These are phyloP conservation scores for Xestia sexstrigata DNA, from an alignment of 2,888 invertebrate species.

Conservation along the genomic window DNA sequence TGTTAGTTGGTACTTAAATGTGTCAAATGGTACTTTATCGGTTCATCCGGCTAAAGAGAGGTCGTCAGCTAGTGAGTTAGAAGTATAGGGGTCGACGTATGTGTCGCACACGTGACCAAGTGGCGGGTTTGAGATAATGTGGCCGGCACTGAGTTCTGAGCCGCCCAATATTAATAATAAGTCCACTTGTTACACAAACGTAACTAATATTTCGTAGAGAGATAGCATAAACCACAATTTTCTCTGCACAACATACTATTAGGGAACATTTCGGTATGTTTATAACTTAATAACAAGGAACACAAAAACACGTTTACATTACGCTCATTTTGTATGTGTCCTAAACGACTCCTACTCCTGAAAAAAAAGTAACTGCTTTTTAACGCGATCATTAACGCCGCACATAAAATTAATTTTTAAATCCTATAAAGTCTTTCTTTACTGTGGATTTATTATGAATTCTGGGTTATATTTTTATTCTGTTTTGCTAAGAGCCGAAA, in stretches of 20 bases:
- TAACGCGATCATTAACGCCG: conserved; percentile 31
- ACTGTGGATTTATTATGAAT: conserved; percentile 4
- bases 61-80: conserved; percentile 2
- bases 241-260: not conserved
- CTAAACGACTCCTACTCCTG: conserved; percentile 9
- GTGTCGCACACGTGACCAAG: conserved; percentile 24
- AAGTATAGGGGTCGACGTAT: conserved; percentile 8
- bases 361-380: conserved; percentile 25
- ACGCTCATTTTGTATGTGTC: conserved; percentile 13
- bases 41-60: conserved; percentile 11
- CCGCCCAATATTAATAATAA: conserved; percentile 25
- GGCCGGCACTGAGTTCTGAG: not conserved
- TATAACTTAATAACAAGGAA: conserved; percentile 12
- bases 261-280: not conserved
- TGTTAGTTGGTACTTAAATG: conserved; percentile 16
- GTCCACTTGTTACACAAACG: conserved; percentile 5
- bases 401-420: conserved; percentile 17
- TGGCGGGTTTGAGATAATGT: conserved; percentile 18
- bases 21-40: conserved; percentile 14
- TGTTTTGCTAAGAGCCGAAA: conserved; percentile 28
- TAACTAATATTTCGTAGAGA: conserved; percentile 10
- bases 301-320: not conserved
- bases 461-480: conserved; percentile 16
- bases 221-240: not conserved
- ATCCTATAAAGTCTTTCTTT: conserved; percentile 4